Conservation (phyloP, 2,888 invertebrate species). For the Lucinisca nassula region DNA sequence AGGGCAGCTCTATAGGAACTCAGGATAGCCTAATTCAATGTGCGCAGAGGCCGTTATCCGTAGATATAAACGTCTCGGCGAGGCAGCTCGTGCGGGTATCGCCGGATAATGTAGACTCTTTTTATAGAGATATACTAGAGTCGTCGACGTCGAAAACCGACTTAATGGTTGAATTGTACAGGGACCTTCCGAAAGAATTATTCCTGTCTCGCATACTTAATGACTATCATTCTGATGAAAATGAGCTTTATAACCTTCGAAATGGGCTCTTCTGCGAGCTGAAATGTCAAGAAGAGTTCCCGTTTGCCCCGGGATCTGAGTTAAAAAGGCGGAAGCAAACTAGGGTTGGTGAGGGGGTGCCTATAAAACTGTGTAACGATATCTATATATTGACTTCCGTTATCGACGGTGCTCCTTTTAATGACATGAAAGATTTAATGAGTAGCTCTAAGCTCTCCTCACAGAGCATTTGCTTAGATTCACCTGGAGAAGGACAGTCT, state of each 20-base stretch:
- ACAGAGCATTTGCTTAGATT: too few relatives aligned
- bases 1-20: not conserved
- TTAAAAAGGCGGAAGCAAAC: not conserved
- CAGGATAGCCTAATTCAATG: not conserved
- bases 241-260: not conserved
- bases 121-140: not conserved
- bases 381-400: not conserved
- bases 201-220: not conserved
- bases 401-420: not conserved
- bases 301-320: not conserved
- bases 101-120: not conserved
- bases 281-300: not conserved
- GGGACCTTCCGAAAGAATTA: not conserved
- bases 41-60: not conserved
- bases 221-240: not conserved
- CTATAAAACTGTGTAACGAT: not conserved
- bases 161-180: not conserved
- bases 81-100: not conserved
- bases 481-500: not conserved
- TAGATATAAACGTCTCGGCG: not conserved
- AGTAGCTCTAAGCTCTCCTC: too few relatives aligned
- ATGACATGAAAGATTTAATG: not conserved
- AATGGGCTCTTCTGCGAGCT: not conserved
- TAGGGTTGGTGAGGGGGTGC: not conserved
- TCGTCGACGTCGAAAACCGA: not conserved